These are phyloP conservation scores for Erinaceus europaeus DNA, from an alignment of 2,113 vertebrate species.

Conservation along the genomic window DNA sequence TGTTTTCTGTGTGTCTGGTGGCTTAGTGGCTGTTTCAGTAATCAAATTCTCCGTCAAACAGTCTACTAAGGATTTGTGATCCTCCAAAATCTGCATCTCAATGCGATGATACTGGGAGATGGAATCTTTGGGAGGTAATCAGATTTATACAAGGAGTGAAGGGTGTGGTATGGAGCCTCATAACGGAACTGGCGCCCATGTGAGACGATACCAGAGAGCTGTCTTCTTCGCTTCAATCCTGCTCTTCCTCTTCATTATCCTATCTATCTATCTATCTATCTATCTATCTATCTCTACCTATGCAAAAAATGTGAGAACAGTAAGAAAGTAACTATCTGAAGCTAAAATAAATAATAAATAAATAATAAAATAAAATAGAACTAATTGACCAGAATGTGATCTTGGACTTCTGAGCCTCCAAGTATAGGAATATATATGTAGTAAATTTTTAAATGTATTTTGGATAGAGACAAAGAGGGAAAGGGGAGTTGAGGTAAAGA, in stretches of 20 bases:
- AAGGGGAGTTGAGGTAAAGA: too few species aligned
- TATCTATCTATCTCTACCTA: too few species aligned
- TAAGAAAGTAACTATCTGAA: background rate
- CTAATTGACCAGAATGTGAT: background rate
- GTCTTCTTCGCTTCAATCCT: too few species aligned
- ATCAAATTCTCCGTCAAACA: slow-evolving; percentile 35
- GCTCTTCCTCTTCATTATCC: too few species aligned
- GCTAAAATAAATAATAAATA: background rate
- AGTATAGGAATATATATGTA: background rate
- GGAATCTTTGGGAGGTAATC: background rate
- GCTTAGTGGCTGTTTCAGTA: background rate
- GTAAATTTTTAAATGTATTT: background rate
- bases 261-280: too few species aligned
- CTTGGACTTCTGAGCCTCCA: background rate
- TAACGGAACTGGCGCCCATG: background rate
- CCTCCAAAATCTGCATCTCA: background rate
- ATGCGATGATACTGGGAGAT: background rate
- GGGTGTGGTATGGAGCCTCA: background rate
- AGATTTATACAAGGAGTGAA: background rate
- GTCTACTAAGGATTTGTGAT: background rate
- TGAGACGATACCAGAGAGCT: too few species aligned
- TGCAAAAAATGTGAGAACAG: too few species aligned
- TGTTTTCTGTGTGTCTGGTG: too few species aligned
- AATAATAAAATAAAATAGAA: background rate
- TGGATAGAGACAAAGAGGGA: too few species aligned